Evolutionary conservation across 2,888 invertebrate species (phyloP), one percentile per base, ranked within the genome.

Genomic region (Nycteola revayana): DNA sequence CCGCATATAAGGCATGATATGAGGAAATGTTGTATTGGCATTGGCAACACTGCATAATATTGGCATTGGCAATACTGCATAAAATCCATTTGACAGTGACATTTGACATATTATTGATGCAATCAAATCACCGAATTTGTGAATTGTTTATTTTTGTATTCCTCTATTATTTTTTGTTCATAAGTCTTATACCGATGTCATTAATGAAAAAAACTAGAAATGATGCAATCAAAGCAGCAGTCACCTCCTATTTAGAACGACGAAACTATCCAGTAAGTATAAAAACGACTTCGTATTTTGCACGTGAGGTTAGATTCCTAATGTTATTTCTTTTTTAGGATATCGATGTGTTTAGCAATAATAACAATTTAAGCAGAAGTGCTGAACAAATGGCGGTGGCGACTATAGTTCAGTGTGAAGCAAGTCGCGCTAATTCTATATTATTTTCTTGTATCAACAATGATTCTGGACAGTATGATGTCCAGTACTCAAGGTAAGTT

Each of bases 361-460:
- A 90, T 44, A 90, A 87, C 51, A 77, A 83, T 26, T 62, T 90
- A 43, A 90, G 90, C 64, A 91, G 91, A 69, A 92, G 86, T 65
- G 91, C 90, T 59, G 93, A 92, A 73, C 93, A 93, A 72, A 92
- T 94, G 89, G 91, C 93, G 10, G 88, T 94, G 3, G 90, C 91
- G 34, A 92, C 92, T 49, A 91, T 93, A 64, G 90, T 94, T 14
- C 93, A 94, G 55, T 92, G 91, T 58, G 94, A 94, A 72, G 86
- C 93, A 7, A 93, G 94, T 60, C 89, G 93, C 29, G 90, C 93
- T 7, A 95, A 95, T 77, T 94, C 94, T 7, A 93, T 95, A 54
- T 88, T 93, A 25, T 95, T 93, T 71, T 94, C 94, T 47, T 94
- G 94, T 59, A 93, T 94, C 49, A 93, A 92, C 52, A 94, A 93